These are phyloP conservation scores for Dunckerocampus dactyliophorus DNA, from an alignment of 2,113 vertebrate species.

Conservation along the genomic window DNA sequence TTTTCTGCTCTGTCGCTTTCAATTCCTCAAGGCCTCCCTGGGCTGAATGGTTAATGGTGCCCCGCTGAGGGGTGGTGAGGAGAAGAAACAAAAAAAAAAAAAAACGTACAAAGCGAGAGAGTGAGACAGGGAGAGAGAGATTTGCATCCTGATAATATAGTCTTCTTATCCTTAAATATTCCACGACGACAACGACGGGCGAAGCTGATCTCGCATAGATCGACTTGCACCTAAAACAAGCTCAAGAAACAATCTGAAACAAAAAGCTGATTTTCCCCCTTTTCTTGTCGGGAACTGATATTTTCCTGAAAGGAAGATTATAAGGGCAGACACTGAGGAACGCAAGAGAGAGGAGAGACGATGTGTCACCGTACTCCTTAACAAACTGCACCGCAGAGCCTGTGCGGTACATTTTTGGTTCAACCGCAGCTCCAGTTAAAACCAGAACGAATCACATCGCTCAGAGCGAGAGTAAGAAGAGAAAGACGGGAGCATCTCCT, in stretches of 20 bases:
- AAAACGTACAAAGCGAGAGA: slow-evolving; percentile 47
- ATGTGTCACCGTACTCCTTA: background rate
- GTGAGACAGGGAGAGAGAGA: slow-evolving; percentile 14
- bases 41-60: slow-evolving; percentile 73
- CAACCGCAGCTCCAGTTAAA: slow-evolving; percentile 41
- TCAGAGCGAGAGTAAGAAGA: slow-evolving; percentile 5
- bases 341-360: slow-evolving; percentile 13
- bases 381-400: background rate
- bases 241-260: too few species aligned
- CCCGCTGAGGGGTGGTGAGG: slow-evolving; percentile 58
- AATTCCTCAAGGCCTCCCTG: slow-evolving; percentile 70
- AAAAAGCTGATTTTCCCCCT: too few species aligned
- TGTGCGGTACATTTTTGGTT: slow-evolving; percentile 31
- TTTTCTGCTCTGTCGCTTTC: slow-evolving; percentile 75
- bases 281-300: too few species aligned
- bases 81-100: slow-evolving; percentile 57
- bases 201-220: slow-evolving; percentile 37
- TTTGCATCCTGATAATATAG: slow-evolving; percentile 59
- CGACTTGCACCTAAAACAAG: slow-evolving; percentile 27
- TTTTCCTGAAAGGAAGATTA: too few species aligned
- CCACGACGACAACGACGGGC: slow-evolving; percentile 10
- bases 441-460: background rate
- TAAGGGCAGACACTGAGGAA: slow-evolving; percentile 16
- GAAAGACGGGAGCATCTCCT: slow-evolving; percentile 16
- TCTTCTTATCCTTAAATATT: slow-evolving; percentile 33